Evolutionary conservation across 53 echinoderm and acorn worm genomes (phyloP), one percentile per base, ranked within the genome.

Genomic region (Stichopus horrens): DNA sequence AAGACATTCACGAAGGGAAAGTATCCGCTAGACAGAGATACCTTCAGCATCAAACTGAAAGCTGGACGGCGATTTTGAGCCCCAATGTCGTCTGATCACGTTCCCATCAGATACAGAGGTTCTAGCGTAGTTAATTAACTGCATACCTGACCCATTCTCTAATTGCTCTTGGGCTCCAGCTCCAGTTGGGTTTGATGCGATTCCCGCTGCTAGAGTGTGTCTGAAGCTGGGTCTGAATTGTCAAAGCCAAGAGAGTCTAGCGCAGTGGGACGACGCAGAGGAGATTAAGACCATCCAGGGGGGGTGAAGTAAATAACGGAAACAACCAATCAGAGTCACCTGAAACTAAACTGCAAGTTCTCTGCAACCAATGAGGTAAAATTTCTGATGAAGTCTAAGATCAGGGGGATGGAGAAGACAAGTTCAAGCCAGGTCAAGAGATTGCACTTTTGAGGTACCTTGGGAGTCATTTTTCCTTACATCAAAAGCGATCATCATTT

Each of bases 291-390:
- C 57, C 56, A 57, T 18, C 58, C 56, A 18, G 58, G 56, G 80
- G 80, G 80, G 80, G 55, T 21, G 58, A 6, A 55, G 58, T 81
- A 18, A 16, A 21, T 58, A 56, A 57, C 81, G 81, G 81, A 81
- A 81, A 56, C 81, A 58, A 81, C 81, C 81, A 81, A 81, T 81
- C 81, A 81, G 22, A 56, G 56, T 81, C 21, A 81, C 57, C 81
- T 81, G 57, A 54, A 9, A 22, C 56, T 20, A 21, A 57, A 81
- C 56, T 56, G 58, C 81, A 8, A 58, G 56, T 58, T 57, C 56
- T 81, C 81, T 81, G 21, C 81, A 53, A 58, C n/a, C 57, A 6
- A 54, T 51, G 22, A 81, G 56, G 56, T 18, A 56, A 81, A 13
- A 23, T 75, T 54, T 55, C 81, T 81, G 81, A 81, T 58, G 71